Base-by-base conservation (phyloP, 2,113 vertebrate genomes). In the Carassius auratus region DNA sequence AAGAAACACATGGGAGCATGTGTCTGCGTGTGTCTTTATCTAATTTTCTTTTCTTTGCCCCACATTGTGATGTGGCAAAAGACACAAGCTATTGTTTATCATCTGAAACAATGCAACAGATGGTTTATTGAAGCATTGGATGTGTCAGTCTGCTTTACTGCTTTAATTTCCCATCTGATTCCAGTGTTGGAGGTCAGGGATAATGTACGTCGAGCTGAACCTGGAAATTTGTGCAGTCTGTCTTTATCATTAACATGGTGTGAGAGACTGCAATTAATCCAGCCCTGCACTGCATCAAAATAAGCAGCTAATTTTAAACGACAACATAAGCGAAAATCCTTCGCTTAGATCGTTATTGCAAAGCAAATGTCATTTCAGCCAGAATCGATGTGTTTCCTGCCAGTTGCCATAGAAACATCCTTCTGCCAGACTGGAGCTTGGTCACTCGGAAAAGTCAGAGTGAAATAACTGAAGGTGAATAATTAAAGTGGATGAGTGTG, bases 381-480 rank as follows among this genome's bases (percentile, higher is more conserved):
- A 83, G 81, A 71, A 83, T 83, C 81, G 1, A 36, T 52, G 66
- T 59, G 81, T 73, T 83, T 83, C 33, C 50, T 36, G 76, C 77
- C 62, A 68, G 84, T 85, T 85, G 66, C 84, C 84, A 85, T 85
- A 73, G 84, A 73, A 85, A 85, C 84, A 55, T 71, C 64, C 64
- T 14, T 79, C 76, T 73, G 64, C 77, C 76, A 80, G 77, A 73
- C 76, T 80, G 76, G 84, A 80, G 76, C 50, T 26, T 85, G 84
- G 84, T 85, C 84, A 85, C 76, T 73, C 36, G 50, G 84, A 85
- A 80, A 85, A 85, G 84, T 85, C 84, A 30, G 33, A 85, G 73
- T 26, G 30, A 83, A 83, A 83, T 78, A 77, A 85, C 84, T 80
- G 66, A 79, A 80, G 84, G 76, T 69, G 76, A 85, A 85, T 48